These are phyloP conservation scores for Parus major DNA, from an alignment of 2,113 vertebrate genomes.

Conservation along the genomic window DNA sequence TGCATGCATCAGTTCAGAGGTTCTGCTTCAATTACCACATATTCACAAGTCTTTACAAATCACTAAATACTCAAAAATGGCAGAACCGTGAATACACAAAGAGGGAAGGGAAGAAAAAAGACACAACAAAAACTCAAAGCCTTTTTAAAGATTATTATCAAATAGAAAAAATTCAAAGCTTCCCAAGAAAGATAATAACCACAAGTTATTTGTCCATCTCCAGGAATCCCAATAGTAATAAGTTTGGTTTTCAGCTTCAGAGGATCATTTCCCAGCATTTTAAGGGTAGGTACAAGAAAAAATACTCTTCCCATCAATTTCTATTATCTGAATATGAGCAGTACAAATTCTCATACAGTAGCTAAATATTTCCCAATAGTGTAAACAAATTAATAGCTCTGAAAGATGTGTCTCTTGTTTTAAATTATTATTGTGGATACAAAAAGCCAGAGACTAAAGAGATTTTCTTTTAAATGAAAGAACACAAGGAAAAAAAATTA, in stretches of 20 bases:
- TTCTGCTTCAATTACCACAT: not conserved
- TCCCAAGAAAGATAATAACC: not conserved
- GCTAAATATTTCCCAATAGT: not conserved
- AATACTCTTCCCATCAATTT: not conserved
- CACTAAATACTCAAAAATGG: not conserved
- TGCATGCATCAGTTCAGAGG: not conserved
- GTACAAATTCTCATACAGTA: not conserved
- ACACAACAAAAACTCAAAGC: not conserved
- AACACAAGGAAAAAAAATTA: not conserved
- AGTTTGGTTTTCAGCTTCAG: not conserved
- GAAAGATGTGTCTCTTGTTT: not conserved
- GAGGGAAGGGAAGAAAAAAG: too few relatives aligned
- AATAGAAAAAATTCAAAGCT: not conserved
- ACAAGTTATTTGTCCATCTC: not conserved
- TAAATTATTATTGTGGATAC: not conserved
- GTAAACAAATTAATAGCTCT: not conserved
- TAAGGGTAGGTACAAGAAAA: not conserved
- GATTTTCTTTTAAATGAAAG: not conserved
- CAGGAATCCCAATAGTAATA: not conserved
- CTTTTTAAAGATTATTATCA: not conserved
- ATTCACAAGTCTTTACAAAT: not conserved
- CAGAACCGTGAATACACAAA: not conserved
- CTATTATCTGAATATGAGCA: not conserved
- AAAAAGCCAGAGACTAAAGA: not conserved
- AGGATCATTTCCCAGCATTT: not conserved